Percentiles rank a stretch among this genome's conserved stretches.
phyloP scores from a whole-genome alignment of 2,888 invertebrate species.

The Leptinotarsa rubiginosa region DNA sequence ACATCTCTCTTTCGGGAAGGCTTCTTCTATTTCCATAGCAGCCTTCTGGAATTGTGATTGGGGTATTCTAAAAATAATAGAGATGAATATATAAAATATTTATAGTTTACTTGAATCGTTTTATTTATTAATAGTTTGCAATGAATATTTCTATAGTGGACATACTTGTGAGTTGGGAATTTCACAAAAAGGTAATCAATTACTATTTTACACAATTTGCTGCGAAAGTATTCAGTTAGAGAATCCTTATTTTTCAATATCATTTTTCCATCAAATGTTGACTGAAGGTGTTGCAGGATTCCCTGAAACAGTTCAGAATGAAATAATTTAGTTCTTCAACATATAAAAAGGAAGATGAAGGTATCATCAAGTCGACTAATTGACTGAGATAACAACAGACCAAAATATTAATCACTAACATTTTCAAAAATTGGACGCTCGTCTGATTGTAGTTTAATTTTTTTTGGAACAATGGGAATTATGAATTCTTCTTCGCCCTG shows the following conservation, averaged over 20 bases:
- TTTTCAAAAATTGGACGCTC: too few species aligned
- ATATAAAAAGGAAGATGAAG: too few species aligned
- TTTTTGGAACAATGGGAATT: neutral
- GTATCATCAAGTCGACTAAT: too few species aligned
- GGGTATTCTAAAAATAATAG: neutral
- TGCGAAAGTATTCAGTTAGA: neutral
- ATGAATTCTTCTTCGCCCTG: neutral
- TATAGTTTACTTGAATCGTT: neutral
- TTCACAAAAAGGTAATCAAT: neutral
- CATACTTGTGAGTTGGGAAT: too few species aligned
- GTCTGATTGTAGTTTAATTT: neutral
- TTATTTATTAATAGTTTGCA: neutral
- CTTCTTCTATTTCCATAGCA: neutral
- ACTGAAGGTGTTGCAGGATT: too few species aligned
- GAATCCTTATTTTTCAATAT: neutral
- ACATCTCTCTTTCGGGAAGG: neutral
- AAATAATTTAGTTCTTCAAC: too few species aligned
- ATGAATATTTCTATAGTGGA: neutral
- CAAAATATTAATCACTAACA: too few species aligned
- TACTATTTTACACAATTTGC: constrained; percentile 8
- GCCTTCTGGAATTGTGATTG: neutral
- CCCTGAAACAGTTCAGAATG: too few species aligned
- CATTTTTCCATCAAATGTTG: neutral
- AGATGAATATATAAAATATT: neutral
- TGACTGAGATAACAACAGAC: too few species aligned